Base-by-base conservation (phyloP, 2,888 invertebrate species). In the Plebejus argus region DNA sequence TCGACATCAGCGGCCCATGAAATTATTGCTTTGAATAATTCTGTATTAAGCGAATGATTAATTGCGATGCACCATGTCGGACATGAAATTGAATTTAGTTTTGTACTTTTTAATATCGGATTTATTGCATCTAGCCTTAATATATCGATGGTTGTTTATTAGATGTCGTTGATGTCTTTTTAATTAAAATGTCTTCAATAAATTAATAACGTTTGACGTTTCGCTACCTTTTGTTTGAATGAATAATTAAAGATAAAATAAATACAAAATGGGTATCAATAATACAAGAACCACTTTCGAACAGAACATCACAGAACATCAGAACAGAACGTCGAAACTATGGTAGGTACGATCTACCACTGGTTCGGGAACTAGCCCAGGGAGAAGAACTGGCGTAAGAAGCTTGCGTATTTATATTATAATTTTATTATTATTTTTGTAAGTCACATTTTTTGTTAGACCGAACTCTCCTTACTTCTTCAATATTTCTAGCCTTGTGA, bases 11-110 rank as follows among this genome's bases (percentile, higher is more conserved):
- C 82, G 80, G 80, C 78, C 80, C 79, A 77, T 78, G 76, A 81
- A 82, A 83, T 82, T 82, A 81, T 81, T 78, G 79, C 76, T 75
- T 80, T 77, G 49, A 78, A 80, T 79, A 79, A 78, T 79, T 79
- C 76, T 74, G 79, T 77, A 79, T 79, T 79, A 81, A 79, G 77
- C 74, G 70, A 76, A 79, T 80, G 79, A 82, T 78, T 77, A 78
- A 78, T 79, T 70, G 71, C 78, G 70, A 70, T 71, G 76, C 77
- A 75, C 76, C 49, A 70, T 77, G 78, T 45, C 76, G 76, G 78
- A 81, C 74, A 79, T 78, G 78, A 79, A 76, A 80, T 79, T 79
- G 76, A 77, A 75, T 58, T 78, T 78, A 33, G 76, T 70, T 72
- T 77, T 71, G 74, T 66, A 72, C 49, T 79, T 70, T 28, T 76